These are phyloP conservation scores for Mythimna pallens DNA, from an alignment of 2,888 invertebrate genomes.

Conservation along the genomic window DNA sequence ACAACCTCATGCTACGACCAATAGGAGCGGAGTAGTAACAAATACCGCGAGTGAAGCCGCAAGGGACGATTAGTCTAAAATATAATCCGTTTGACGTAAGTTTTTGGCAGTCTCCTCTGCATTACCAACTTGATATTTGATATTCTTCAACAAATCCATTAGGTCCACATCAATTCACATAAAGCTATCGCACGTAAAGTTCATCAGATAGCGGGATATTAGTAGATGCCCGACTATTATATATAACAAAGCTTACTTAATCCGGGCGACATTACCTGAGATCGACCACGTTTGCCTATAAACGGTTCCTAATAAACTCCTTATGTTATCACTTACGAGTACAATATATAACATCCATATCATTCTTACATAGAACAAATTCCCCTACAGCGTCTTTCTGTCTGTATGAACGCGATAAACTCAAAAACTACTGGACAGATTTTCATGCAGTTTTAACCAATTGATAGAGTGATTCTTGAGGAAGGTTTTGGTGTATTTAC, in stretches of 20 bases:
- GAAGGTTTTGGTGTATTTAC: too few relatives aligned
- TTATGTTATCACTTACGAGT: conserved; percentile 62
- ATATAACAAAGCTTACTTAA: conserved; percentile 60
- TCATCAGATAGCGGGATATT: conserved; percentile 54
- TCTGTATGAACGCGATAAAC: neutral
- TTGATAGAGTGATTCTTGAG: neutral
- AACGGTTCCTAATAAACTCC: conserved; percentile 59
- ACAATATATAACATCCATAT: conserved; percentile 30
- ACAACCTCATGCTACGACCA: too few relatives aligned
- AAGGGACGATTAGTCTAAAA: too few relatives aligned
- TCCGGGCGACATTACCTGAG: conserved; percentile 40
- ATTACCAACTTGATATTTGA: conserved; percentile 6
- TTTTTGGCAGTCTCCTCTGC: neutral
- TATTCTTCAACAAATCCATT: neutral
- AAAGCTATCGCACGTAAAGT: conserved; percentile 49
- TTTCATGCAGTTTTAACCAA: neutral
- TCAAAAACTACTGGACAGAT: neutral
- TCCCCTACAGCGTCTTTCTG: neutral
- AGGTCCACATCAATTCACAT: conserved; percentile 18
- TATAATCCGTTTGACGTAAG: neutral
- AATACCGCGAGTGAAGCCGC: too few relatives aligned
- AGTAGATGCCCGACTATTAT: conserved; percentile 29
- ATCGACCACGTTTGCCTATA: conserved; percentile 57
- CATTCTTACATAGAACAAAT: neutral
- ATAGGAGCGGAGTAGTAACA: too few relatives aligned